These are phyloP conservation scores for Brachypteracias leptosomus DNA, from an alignment of 2,113 vertebrate species.

Conservation along the genomic window DNA sequence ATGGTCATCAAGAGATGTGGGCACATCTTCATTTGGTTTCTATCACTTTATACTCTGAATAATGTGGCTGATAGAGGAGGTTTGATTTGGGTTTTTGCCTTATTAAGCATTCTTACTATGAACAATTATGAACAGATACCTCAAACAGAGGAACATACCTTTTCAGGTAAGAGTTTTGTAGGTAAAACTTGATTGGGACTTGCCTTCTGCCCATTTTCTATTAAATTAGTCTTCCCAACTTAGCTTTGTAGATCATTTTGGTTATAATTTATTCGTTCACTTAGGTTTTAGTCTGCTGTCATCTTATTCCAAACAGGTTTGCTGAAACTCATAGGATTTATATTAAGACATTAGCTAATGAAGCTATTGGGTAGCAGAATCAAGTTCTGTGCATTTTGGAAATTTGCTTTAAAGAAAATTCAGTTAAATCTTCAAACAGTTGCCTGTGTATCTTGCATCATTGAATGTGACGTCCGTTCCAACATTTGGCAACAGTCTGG, in stretches of 20 bases:
- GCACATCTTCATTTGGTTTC: neutral
- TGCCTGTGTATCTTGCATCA: neutral
- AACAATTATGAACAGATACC: neutral
- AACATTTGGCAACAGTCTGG: neutral
- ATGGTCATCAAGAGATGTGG: neutral
- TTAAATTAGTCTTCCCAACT: neutral
- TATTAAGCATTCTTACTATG: neutral
- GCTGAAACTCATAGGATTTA: neutral
- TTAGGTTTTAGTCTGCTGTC: neutral
- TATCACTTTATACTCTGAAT: neutral
- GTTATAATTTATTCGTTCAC: neutral
- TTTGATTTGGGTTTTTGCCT: neutral
- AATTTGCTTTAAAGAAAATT: neutral
- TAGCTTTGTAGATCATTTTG: neutral
- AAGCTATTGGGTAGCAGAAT: neutral
- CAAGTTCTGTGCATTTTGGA: neutral
- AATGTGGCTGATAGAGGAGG: neutral
- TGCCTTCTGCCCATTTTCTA: neutral
- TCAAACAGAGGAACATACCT: neutral
- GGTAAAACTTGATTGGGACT: neutral
- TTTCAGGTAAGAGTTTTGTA: neutral
- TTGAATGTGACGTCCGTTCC: neutral
- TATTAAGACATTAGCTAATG: neutral
- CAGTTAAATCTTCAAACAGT: neutral
- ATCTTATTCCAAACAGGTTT: neutral